Conservation (phyloP, 2,797 vertebrate genomes). For the Tokudaia tokunoshimensis region DNA sequence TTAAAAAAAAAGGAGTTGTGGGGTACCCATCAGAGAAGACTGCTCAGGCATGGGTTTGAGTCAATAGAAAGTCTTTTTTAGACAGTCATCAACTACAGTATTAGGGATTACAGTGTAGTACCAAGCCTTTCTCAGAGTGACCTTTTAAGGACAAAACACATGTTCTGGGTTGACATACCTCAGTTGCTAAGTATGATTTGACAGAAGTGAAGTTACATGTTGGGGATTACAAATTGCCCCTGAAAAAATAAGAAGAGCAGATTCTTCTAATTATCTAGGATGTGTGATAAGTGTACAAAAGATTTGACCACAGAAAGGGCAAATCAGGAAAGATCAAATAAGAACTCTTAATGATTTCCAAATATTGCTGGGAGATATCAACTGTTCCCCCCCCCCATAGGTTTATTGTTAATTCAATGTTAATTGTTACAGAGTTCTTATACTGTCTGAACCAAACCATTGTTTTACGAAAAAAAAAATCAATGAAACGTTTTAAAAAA, state of each 20-base stretch:
- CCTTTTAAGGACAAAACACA: not conserved
- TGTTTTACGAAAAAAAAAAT: too few species aligned
- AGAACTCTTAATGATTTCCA: not conserved
- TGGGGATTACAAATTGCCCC: too few species aligned
- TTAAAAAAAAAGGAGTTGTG: not conserved
- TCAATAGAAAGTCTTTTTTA: not conserved
- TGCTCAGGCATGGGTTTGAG: not conserved
- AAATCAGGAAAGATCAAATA: not conserved
- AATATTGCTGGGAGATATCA: too few species aligned
- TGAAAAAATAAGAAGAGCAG: too few species aligned
- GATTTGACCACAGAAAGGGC: not conserved
- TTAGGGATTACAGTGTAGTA: too few species aligned
- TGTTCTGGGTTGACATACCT: not conserved
- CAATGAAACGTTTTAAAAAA: too few species aligned
- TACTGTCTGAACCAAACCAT: too few species aligned
- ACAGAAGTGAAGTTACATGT: not conserved
- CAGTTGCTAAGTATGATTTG: not conserved
- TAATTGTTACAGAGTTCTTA: too few species aligned
- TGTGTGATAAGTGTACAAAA: not conserved
- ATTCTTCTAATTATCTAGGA: not conserved
- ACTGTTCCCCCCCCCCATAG: too few species aligned
- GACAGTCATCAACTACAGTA: too few species aligned
- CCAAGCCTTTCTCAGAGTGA: not conserved
- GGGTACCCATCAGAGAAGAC: not conserved
- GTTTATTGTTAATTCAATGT: too few species aligned